Conservation (phyloP, 2,888 invertebrate species). For the Eubasilissa splendida region DNA sequence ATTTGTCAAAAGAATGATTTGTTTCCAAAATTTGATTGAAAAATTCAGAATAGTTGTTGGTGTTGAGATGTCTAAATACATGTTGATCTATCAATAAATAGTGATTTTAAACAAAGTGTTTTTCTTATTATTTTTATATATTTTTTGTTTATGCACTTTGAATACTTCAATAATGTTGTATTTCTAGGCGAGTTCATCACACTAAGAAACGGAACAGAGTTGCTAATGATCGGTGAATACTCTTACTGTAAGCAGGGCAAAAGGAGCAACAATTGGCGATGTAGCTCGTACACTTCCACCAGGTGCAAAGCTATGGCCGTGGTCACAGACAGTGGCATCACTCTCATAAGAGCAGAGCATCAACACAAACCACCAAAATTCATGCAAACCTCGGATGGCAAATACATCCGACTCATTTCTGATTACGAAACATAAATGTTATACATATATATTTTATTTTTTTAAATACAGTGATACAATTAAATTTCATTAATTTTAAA, state of each 20-base stretch:
- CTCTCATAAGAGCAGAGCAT: conserved; percentile 62
- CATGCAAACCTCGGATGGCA: conserved; percentile 58
- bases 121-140: no score
- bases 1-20: no score
- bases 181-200: not conserved
- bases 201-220: not conserved
- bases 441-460: no score
- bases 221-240: conserved; percentile 1
- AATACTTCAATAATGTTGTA: no score
- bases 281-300: conserved; percentile 28
- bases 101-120: no score
- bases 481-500: no score
- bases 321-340: not conserved
- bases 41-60: no score
- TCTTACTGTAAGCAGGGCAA: conserved; percentile 9
- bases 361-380: conserved; percentile 66
- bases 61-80: no score
- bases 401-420: not conserved
- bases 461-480: no score
- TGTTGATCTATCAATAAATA: no score
- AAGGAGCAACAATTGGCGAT: conserved; percentile 17
- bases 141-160: no score
- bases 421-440: not conserved
- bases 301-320: conserved; percentile 15
- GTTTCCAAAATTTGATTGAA: no score